Conservation (phyloP, 2,888 invertebrate species). For the Melolontha melolontha region DNA sequence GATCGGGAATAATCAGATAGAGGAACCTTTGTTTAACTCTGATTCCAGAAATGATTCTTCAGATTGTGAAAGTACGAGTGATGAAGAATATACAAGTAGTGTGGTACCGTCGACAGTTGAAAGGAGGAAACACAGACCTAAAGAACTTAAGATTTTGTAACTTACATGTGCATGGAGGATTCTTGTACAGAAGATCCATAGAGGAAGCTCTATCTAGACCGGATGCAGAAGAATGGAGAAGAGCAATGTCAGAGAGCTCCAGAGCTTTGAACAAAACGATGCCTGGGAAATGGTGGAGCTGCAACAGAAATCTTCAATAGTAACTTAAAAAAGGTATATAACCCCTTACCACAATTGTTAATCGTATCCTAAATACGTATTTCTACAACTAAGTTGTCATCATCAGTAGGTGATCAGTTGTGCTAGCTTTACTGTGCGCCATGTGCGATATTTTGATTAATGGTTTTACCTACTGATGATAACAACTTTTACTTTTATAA, state of each 20-base stretch:
- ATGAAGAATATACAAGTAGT: conserved; percentile 1
- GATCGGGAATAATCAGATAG: neutral
- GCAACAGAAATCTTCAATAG: conserved; percentile 42
- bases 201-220: conserved; percentile 46
- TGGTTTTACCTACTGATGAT: too few species aligned
- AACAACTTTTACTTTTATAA: too few species aligned
- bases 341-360: too few species aligned
- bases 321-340: too few species aligned
- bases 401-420: too few species aligned
- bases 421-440: too few species aligned
- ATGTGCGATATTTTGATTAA: too few species aligned
- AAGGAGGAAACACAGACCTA: conserved; percentile 6
- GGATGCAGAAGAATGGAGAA: conserved; percentile 45
- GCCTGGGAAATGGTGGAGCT: conserved; percentile 46
- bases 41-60: too few species aligned
- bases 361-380: too few species aligned
- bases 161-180: neutral
- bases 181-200: conserved; percentile 14
- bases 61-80: neutral
- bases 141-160: neutral
- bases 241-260: conserved; percentile 45
- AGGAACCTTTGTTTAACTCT: neutral
- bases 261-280: conserved; percentile 45
- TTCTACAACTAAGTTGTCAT: too few species aligned
- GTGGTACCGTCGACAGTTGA: neutral